These are phyloP conservation scores for Diadegma fenestrale DNA, from an alignment of 2,888 invertebrate species.

Conservation along the genomic window DNA sequence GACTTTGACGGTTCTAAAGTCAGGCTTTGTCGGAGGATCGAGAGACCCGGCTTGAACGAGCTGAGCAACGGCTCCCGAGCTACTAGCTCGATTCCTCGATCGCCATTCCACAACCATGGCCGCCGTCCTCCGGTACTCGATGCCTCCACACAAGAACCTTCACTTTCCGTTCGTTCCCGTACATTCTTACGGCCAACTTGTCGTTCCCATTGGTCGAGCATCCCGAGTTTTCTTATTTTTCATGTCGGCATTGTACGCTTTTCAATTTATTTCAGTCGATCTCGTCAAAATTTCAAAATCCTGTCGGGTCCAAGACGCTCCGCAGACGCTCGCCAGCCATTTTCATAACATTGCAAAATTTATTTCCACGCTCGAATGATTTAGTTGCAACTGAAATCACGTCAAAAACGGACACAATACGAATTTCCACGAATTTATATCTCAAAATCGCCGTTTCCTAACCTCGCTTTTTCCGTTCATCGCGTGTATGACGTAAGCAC, in stretches of 20 bases:
- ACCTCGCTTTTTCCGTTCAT: background rate
- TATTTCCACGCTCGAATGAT: background rate
- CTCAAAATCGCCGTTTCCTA: background rate
- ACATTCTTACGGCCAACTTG: conserved; percentile 47
- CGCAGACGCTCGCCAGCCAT: background rate
- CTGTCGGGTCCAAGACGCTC: background rate
- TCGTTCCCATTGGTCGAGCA: conserved; percentile 49
- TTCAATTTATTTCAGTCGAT: background rate
- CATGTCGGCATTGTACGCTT: background rate
- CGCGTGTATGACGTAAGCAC: background rate
- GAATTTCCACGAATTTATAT: background rate
- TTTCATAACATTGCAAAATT: background rate
- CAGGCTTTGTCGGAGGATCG: conserved; percentile 19
- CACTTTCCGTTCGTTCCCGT: conserved; percentile 67
- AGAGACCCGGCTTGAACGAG: conserved; percentile 54
- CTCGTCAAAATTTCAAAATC: background rate
- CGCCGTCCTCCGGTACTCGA: conserved; percentile 18
- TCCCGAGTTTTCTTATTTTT: background rate
- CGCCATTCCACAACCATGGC: conserved; percentile 62
- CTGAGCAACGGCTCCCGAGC: conserved; percentile 61
- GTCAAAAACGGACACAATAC: background rate
- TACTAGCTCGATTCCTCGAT: conserved; percentile 57
- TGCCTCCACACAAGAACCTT: conserved; percentile 53
- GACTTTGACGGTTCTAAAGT: background rate
- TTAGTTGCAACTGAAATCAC: background rate